Evolutionary conservation across 2,797 vertebrate genomes (phyloP).

Genomic region (Rhinoraja longicauda): DNA sequence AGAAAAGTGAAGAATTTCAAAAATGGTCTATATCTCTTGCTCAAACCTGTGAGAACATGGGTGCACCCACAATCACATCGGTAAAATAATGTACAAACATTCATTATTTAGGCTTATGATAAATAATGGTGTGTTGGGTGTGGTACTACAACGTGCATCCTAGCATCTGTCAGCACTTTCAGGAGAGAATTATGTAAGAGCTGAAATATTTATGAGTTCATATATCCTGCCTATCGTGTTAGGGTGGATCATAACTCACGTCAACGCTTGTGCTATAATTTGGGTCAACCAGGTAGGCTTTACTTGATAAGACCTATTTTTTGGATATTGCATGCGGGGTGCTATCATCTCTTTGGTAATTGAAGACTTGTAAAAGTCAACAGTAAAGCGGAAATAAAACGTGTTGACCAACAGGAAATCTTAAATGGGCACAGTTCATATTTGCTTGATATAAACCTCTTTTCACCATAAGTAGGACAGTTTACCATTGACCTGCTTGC

Average conservation of each 20-base stretch:
- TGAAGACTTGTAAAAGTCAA: constrained; percentile 12
- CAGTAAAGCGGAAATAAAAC: background rate
- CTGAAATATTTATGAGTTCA: background rate
- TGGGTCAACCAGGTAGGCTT: background rate
- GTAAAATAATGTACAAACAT: background rate
- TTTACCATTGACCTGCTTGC: constrained; percentile 1
- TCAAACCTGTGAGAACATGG: background rate
- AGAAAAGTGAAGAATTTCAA: background rate
- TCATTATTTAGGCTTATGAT: background rate
- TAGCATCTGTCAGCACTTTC: background rate
- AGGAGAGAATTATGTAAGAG: background rate
- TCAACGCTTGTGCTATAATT: background rate
- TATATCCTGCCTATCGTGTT: background rate
- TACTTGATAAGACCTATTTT: constrained; percentile 18
- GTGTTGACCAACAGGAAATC: background rate
- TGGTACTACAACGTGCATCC: background rate
- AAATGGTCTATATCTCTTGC: background rate
- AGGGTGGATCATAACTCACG: background rate
- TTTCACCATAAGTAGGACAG: background rate
- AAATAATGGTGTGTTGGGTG: background rate
- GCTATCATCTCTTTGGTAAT: background rate
- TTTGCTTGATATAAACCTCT: constrained; percentile 14
- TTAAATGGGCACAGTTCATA: background rate
- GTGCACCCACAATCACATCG: background rate
- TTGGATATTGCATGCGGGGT: background rate